Evolutionary conservation across 2,797 vertebrate species (phyloP), one percentile per base, ranked within the genome.

Genomic region (Pseudochirops cupreus): DNA sequence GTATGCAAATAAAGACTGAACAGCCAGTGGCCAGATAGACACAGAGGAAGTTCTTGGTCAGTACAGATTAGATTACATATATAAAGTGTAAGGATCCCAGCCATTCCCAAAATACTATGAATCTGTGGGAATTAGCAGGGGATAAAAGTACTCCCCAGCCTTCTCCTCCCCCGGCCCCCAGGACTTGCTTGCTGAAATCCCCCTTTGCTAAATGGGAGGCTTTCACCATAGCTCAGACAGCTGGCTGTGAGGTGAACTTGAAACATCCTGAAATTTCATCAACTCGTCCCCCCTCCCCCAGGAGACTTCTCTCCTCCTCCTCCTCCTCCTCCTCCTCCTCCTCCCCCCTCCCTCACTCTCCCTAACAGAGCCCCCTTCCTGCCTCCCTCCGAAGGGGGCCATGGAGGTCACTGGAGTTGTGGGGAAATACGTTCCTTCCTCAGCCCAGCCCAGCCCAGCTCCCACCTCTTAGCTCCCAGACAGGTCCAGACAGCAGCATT

Each of bases 201-300:
- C 74, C 4, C 12, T 50, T 13, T 0, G 18, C n/a, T 39, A 4
- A 26, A 24, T 13, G 16, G 29, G 39, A 31, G 59, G 14, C 5
- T 59, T 56, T n/a, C 55, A 56, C 56, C 1, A 3, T 4, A 55
- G 56, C 56, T 96, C 58, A 95, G 97, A 96, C 97, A 1, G 28
- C 91, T 29, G 93, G 95, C 97, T 93, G 97, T 95, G 97, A 46
- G 95, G 96, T 97, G 97, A 97, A 96, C 97, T 95, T 54, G 0
- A 59, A 0, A 94, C 96, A 97, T 96, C 97, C 96, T 97, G 97
- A 98, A 96, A 98, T 94, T 97, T 95, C 96, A 98, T 97, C 97
- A 97, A 62, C 92, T 97, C 95, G 93, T 54, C 91, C 90, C 31
- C 59, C 93, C 67, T 29, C 90, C n/a, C 26, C 56, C 82, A 28